These are phyloP conservation scores for Cromileptes altivelis DNA, from an alignment of 2,113 vertebrate genomes.

Conservation along the genomic window DNA sequence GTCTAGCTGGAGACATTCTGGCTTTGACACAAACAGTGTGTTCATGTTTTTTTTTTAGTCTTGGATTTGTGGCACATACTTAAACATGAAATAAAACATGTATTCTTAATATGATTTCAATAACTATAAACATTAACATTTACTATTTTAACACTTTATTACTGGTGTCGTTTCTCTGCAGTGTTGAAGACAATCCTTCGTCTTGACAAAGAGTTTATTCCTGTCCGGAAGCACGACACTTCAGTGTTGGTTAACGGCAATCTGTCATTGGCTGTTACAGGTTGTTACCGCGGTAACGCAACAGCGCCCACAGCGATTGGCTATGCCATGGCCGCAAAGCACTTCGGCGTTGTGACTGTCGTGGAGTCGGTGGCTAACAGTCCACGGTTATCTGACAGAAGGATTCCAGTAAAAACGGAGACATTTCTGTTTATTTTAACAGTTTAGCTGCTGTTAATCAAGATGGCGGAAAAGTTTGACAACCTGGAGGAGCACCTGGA, in stretches of 20 bases:
- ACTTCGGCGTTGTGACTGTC: background rate
- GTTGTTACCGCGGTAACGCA: conserved; percentile 56
- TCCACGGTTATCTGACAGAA: conserved; percentile 7
- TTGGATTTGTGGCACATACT: background rate
- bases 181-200: no score
- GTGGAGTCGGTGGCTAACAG: conserved; percentile 9
- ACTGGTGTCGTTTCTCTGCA: background rate
- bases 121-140: no score
- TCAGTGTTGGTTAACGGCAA: conserved; percentile 26
- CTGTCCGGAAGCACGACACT: conserved; percentile 55
- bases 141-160: background rate
- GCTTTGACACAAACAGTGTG: background rate
- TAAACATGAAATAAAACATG: no score
- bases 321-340: conserved; percentile 70
- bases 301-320: conserved; percentile 62
- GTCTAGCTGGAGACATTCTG: background rate
- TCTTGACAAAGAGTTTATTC: conserved; percentile 8
- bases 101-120: background rate
- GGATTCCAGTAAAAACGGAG: background rate
- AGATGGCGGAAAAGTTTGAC: conserved; percentile 97
- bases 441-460: background rate
- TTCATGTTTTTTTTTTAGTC: background rate
- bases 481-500: conserved; percentile 97
- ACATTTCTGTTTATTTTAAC: conserved; percentile 9
- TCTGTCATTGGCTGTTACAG: conserved; percentile 47